A percentile compares a stretch with the other conserved stretches of the same genome.
Conservation (phyloP, 2,113 vertebrate species). For the Larimichthys crocea region DNA sequence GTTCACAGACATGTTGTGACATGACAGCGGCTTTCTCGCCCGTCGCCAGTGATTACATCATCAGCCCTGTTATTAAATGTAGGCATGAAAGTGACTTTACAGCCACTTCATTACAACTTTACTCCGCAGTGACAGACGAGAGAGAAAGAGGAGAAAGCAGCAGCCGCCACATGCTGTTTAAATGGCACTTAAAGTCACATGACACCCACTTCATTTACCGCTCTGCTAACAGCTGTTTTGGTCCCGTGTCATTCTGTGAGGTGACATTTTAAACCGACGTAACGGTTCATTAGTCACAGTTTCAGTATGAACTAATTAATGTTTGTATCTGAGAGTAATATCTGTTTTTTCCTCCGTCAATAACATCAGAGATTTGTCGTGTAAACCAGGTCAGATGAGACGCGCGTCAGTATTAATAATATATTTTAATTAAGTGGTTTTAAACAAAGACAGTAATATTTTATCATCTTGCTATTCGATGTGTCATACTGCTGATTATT, state of each 20-base stretch:
- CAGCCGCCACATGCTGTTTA: neutral
- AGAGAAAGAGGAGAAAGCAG: neutral
- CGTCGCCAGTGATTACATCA: neutral
- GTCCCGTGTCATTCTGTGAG: neutral
- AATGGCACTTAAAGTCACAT: neutral
- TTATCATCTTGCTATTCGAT: neutral
- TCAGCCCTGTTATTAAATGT: neutral
- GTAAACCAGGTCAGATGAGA: neutral
- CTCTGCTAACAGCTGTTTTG: neutral
- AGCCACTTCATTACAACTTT: neutral
- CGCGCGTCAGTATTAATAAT: neutral
- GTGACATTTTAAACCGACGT: neutral
- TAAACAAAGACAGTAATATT: neutral
- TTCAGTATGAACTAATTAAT: neutral
- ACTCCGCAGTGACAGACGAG: neutral
- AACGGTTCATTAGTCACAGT: neutral
- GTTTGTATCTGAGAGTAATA: neutral
- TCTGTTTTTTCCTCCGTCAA: neutral
- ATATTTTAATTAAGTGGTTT: neutral
- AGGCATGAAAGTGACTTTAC: neutral
- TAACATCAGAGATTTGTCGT: neutral
- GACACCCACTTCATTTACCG: neutral
- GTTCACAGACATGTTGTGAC: neutral
- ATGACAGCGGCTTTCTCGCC: neutral
- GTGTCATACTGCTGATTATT: neutral